phyloP scores from a whole-genome alignment of 2,888 invertebrate species.

The Amphipoea oculea region DNA sequence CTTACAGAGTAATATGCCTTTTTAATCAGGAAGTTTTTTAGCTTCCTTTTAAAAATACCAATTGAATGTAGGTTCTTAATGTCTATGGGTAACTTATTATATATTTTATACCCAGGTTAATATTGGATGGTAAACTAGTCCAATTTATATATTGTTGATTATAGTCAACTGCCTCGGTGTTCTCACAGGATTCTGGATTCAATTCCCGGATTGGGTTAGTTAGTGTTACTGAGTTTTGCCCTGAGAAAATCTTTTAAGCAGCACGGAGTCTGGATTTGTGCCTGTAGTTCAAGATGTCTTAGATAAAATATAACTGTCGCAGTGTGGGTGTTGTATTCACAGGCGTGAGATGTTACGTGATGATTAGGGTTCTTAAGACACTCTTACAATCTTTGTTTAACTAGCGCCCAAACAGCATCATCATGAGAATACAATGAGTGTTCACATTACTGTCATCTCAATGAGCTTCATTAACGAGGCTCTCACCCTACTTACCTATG shows the following conservation, averaged over 20 bases:
- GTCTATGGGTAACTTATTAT: too few species aligned
- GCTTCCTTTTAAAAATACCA: too few species aligned
- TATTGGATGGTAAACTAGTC: too few species aligned
- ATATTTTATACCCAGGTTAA: too few species aligned
- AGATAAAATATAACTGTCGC: neutral
- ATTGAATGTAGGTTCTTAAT: too few species aligned
- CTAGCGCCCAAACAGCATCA: slow-evolving; percentile 7
- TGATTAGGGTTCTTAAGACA: neutral
- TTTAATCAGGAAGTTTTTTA: too few species aligned
- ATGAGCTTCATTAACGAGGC: slow-evolving; percentile 6
- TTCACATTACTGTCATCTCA: neutral
- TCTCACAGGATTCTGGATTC: too few species aligned
- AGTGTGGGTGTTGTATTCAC: neutral
- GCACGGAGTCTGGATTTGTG: neutral
- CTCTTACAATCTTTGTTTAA: slow-evolving; percentile 5
- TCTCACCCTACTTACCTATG: slow-evolving; percentile 44
- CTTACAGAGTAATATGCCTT: too few species aligned
- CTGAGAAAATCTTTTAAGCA: neutral
- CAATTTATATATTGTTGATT: too few species aligned
- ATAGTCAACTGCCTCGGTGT: neutral
- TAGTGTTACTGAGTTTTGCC: neutral
- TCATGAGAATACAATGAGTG: slow-evolving; percentile 16
- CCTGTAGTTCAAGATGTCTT: neutral
- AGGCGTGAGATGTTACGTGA: neutral
- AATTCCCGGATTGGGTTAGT: too few species aligned